Conservation (phyloP, 2,113 vertebrate species). For the Athene cunicularia region DNA sequence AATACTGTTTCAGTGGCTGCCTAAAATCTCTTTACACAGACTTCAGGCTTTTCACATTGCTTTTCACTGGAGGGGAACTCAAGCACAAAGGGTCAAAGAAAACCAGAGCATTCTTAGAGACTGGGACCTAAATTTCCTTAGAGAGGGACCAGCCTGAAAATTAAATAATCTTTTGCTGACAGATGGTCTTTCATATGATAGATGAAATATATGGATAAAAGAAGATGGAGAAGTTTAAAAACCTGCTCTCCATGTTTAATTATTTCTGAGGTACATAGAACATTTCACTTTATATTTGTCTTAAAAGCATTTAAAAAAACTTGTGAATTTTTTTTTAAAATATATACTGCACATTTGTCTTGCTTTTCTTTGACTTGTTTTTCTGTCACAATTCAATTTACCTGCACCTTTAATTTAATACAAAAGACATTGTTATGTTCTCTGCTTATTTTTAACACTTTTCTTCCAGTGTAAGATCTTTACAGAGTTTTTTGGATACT, state of each 20-base stretch:
- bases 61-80: background rate
- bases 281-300: background rate
- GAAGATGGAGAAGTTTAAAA: background rate
- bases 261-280: background rate
- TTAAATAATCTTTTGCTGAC: background rate
- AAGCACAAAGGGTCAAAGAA: background rate
- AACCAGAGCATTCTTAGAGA: background rate
- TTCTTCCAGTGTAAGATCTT: background rate
- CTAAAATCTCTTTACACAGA: background rate
- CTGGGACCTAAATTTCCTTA: background rate
- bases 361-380: background rate
- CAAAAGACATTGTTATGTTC: background rate
- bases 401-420: background rate
- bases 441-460: background rate
- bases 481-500: background rate
- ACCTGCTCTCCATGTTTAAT: background rate
- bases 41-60: background rate
- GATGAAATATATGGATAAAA: background rate
- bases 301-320: background rate
- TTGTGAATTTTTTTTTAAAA: too few species aligned
- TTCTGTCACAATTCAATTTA: background rate
- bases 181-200: constrained; percentile 1
- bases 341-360: background rate
- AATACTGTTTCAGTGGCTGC: background rate
- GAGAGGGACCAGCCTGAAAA: background rate